Base-by-base conservation (phyloP, 37 sponge, comb jelly and placozoan genomes). In the Beroe ovata region DNA sequence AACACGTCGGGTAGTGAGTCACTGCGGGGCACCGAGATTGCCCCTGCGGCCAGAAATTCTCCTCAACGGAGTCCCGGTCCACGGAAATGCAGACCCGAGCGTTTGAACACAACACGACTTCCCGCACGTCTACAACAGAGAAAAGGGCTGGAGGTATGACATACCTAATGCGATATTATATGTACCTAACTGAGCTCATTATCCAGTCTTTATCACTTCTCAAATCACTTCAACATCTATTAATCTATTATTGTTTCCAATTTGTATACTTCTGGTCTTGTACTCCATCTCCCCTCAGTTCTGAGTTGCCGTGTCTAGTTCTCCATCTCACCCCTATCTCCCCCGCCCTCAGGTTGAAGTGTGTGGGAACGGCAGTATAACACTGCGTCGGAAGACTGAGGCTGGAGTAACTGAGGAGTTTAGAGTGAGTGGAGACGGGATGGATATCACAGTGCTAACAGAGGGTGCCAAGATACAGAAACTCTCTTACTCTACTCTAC, bases 401-500 rank as follows among this genome's bases (percentile, higher is more conserved):
- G 18, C 36, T 38, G 84, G 84, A 22, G n/a, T 54, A 42, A 16
- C 54, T 6, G 84, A 77, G 25, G 84, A 77, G 54, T 77, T 77
- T 54, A 33, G 84, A 8, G 84, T 77, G 8, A 42, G 54, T 23
- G 54, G 54, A 8, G 84, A 77, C 47, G 84, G 84, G 4, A 42
- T n/a, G n/a, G 84, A 77, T n/a, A 77, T 77, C 33, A 25, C 54
- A 2, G 84, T 42, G n/a, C 42, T 42, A 20, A 77, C 41, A 23
- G 47, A 77, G 84, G 21, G n/a, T 41, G 21, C 54, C 11, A 77
- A 77, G 33, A 30, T 21, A 35, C 26, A 32, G 14, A 77, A 36
- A 77, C 26, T 77, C 36, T 77, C 84, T 2, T 77, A 77, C 47
- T 26, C 84, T 4, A 77, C 84, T 25, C 42, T 77, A 3, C 84